Conservation (phyloP, 2,888 invertebrate genomes). For the Isotomurus palustris region DNA sequence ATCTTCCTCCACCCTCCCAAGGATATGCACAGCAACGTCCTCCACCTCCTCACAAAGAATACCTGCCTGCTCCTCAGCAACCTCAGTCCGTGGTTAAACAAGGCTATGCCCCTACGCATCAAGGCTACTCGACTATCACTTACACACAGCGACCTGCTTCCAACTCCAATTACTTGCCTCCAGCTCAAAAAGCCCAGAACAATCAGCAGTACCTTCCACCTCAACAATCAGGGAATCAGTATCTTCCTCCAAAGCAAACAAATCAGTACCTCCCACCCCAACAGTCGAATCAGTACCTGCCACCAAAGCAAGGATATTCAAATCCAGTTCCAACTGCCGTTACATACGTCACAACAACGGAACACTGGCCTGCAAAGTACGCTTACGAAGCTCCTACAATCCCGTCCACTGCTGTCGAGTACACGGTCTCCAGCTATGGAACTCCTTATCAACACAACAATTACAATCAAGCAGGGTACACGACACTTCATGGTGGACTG, state of each 20-base stretch:
- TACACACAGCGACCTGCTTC: no score
- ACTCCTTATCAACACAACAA: no score
- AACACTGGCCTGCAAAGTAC: conserved; percentile 23
- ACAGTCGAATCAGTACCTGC: conserved; percentile 10
- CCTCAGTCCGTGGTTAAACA: neutral
- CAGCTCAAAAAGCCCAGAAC: no score
- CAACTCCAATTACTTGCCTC: neutral
- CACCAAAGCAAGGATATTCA: conserved; percentile 8
- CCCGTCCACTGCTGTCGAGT: neutral
- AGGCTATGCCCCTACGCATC: no score
- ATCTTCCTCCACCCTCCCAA: neutral
- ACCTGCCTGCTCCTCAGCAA: neutral
- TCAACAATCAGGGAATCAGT: conserved; percentile 11
- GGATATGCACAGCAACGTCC: neutral
- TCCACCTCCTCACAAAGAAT: neutral
- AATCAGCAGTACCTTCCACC: conserved; percentile 28
- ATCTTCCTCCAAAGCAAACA: conserved; percentile 13
- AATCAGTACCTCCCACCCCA: conserved; percentile 28
- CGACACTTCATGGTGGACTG: neutral
- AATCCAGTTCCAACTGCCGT: conserved; percentile 3
- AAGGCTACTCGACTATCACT: no score
- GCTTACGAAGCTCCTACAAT: conserved; percentile 18
- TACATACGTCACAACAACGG: neutral
- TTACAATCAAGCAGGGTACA: neutral
- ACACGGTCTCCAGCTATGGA: no score